Conservation (phyloP, 2,888 invertebrate species). For the Eupithecia dodoneata region DNA sequence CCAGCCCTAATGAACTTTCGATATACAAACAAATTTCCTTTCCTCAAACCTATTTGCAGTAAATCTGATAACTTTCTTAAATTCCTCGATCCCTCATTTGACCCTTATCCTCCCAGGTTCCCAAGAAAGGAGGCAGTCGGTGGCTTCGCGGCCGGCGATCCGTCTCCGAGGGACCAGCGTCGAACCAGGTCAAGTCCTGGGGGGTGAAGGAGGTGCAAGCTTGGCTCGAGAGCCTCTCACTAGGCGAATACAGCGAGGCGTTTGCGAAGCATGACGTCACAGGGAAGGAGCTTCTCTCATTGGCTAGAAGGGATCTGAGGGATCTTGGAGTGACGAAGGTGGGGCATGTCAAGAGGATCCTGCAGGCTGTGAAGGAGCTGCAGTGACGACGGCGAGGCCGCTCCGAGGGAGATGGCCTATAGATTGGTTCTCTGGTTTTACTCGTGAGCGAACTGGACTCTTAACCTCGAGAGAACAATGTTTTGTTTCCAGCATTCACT, state of each 20-base stretch:
- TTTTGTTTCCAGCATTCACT: not conserved
- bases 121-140: conserved; percentile 69
- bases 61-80: conserved; percentile 34
- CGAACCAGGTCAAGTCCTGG: conserved; percentile 85
- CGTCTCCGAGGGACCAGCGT: conserved; percentile 68
- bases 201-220: conserved; percentile 94
- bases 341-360: conserved; percentile 97
- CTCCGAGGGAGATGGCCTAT: conserved; percentile 77
- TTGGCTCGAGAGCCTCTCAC: conserved; percentile 95
- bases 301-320: conserved; percentile 93
- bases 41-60: not conserved
- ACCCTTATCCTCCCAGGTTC: conserved; percentile 61
- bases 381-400: conserved; percentile 81
- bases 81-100: conserved; percentile 46
- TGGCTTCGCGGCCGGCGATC: conserved; percentile 76
- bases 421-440: conserved; percentile 48
- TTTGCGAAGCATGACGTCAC: conserved; percentile 96
- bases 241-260: conserved; percentile 95
- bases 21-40: not conserved
- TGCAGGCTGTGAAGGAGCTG: conserved; percentile 94
- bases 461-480: not conserved
- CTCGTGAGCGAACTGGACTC: not conserved
- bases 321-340: conserved; percentile 97
- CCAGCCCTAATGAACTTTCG: not conserved
- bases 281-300: conserved; percentile 93